These are phyloP conservation scores for Acanthurus leucopareius DNA, from an alignment of 2,797 vertebrate species.

Conservation along the genomic window DNA sequence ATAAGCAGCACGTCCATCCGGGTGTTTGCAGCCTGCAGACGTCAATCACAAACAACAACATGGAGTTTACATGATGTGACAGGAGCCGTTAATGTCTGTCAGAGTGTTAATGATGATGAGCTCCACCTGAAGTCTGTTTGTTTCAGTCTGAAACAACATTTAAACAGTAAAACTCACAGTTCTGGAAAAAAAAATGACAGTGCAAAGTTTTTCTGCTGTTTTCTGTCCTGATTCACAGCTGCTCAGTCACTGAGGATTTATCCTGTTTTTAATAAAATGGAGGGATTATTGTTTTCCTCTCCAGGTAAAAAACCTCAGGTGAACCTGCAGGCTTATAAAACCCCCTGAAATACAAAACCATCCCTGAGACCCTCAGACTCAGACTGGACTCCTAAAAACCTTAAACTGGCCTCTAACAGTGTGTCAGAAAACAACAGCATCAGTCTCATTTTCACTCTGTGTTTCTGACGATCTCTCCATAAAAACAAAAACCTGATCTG, in stretches of 20 bases:
- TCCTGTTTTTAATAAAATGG: slow-evolving; percentile 4
- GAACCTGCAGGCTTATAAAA: not conserved
- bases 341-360: no score
- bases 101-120: slow-evolving; percentile 33
- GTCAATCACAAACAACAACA: slow-evolving; percentile 42
- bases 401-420: no score
- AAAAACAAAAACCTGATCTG: no score
- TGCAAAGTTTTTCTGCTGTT: not conserved
- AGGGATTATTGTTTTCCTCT: not conserved
- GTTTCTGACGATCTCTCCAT: no score
- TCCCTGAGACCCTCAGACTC: no score
- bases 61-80: slow-evolving; percentile 36
- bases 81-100: slow-evolving; percentile 7
- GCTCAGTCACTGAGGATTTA: slow-evolving; percentile 1
- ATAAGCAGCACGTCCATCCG: slow-evolving; percentile 11
- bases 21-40: not conserved
- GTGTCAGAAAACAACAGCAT: no score
- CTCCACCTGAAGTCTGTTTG: not conserved
- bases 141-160: not conserved
- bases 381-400: no score
- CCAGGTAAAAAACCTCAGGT: not conserved
- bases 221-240: not conserved
- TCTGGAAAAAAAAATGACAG: not conserved
- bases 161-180: not conserved
- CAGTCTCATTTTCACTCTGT: no score